phyloP scores from a whole-genome alignment of 37 sponge, comb jelly and placozoan species.

The Aphrocallistes beatrix region DNA sequence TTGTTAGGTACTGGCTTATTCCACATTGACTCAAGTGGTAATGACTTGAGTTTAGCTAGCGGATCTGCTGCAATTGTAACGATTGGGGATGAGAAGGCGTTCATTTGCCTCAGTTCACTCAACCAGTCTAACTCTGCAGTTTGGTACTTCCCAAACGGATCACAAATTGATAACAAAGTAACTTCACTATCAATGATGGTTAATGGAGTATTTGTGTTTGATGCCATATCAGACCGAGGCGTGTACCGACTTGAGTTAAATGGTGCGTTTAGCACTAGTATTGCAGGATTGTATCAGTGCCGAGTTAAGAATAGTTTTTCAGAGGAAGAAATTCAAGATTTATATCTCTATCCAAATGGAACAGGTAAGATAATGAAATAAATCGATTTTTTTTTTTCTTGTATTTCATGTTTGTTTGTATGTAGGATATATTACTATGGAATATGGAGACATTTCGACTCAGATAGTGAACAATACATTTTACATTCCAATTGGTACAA shows the following conservation, averaged over 20 bases:
- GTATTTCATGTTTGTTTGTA: background rate
- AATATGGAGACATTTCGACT: background rate
- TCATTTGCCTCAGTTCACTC: background rate
- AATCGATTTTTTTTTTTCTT: background rate
- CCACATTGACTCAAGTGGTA: background rate
- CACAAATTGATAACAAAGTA: too few species aligned
- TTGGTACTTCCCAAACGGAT: background rate
- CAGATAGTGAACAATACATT: background rate
- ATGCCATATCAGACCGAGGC: background rate
- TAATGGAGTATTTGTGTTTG: background rate
- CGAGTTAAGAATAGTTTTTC: background rate
- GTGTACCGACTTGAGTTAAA: background rate
- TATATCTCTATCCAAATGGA: background rate
- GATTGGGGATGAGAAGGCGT: background rate
- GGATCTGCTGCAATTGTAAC: background rate
- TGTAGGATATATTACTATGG: background rate
- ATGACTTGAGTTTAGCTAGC: background rate
- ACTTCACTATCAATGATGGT: too few species aligned
- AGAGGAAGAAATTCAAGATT: background rate
- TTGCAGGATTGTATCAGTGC: background rate
- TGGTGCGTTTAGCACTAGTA: background rate
- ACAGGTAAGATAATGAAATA: background rate
- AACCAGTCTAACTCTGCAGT: background rate
- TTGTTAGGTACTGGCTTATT: background rate
- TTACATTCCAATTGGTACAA: background rate